Conservation (phyloP, 2,797 vertebrate genomes). For the Hippopotamyrus pictus region DNA sequence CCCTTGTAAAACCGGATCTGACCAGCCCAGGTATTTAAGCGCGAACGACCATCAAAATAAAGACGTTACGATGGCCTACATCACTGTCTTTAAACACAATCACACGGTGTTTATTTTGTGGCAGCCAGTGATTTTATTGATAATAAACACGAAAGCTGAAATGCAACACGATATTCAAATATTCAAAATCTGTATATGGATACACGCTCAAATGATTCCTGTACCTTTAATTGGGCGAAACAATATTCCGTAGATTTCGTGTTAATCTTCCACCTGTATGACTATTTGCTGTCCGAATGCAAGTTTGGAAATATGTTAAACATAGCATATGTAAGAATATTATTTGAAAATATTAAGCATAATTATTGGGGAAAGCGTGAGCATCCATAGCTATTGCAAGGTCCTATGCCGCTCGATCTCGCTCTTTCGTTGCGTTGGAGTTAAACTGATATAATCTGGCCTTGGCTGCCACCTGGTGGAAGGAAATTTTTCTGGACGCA, state of each 20-base stretch:
- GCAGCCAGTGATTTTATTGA: neutral
- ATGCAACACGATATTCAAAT: neutral
- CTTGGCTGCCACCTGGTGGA: constrained; percentile 18
- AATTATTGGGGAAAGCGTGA: neutral
- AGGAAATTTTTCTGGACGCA: neutral
- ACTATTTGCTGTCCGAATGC: neutral
- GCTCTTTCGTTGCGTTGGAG: neutral
- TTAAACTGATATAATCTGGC: neutral
- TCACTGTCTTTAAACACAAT: neutral
- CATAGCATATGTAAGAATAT: neutral
- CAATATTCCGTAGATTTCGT: neutral
- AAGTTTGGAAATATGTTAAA: neutral
- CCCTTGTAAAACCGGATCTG: neutral
- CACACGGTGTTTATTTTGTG: neutral
- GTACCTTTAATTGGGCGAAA: neutral
- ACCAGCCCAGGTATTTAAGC: neutral
- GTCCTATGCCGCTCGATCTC: neutral
- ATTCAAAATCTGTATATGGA: neutral
- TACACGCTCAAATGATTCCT: neutral
- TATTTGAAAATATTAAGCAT: neutral
- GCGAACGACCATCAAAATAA: neutral
- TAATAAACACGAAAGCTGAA: neutral
- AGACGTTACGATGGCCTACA: neutral
- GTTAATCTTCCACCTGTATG: neutral
- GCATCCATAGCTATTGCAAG: neutral